These are phyloP conservation scores for Alligator sinensis DNA, from an alignment of 2,113 vertebrate species.

Conservation along the genomic window DNA sequence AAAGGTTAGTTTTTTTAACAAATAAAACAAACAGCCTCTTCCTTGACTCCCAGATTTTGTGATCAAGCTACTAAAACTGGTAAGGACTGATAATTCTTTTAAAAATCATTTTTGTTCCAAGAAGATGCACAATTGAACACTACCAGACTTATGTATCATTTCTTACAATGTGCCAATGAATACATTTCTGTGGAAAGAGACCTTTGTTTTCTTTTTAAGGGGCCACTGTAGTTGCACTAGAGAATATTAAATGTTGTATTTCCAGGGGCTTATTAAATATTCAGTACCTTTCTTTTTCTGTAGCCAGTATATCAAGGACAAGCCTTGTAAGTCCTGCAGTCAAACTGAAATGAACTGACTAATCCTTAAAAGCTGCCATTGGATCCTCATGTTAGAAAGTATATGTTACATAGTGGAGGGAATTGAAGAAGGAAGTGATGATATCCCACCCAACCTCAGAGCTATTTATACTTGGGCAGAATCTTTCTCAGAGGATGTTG, in stretches of 20 bases:
- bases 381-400: not conserved
- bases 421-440: not conserved
- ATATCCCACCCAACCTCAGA: not conserved
- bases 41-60: not conserved
- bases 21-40: not conserved
- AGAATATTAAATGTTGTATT: slow-evolving; percentile 73
- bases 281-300: slow-evolving; percentile 63
- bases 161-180: slow-evolving; percentile 1
- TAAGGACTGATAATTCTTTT: not conserved
- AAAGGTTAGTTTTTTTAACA: not conserved
- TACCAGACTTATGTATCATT: not conserved
- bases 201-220: slow-evolving; percentile 34
- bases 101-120: not conserved
- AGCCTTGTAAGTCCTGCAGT: slow-evolving; percentile 47
- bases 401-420: not conserved
- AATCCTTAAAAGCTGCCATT: slow-evolving; percentile 42
- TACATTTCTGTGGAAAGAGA: slow-evolving; percentile 32
- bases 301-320: slow-evolving; percentile 68
- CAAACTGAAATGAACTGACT: slow-evolving; percentile 45
- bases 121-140: not conserved
- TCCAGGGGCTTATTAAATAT: slow-evolving; percentile 78
- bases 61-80: not conserved
- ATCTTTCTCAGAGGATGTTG: not conserved
- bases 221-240: slow-evolving; percentile 40
- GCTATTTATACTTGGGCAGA: not conserved